phyloP scores from a whole-genome alignment of 2,113 vertebrate species.

The Pseudopipra pipra region DNA sequence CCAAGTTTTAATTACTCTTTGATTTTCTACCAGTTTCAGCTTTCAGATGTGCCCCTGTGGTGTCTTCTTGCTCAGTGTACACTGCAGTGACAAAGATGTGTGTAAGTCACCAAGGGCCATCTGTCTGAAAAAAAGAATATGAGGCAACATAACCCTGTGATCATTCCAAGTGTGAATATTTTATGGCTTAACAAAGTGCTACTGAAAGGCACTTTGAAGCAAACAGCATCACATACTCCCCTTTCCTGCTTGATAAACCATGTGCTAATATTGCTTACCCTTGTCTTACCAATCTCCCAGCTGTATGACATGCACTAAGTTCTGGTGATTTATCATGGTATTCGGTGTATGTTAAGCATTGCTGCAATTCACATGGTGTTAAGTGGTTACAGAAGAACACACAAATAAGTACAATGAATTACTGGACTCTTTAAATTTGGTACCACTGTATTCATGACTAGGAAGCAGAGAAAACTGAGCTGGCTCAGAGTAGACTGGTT shows the following conservation, averaged over 20 bases:
- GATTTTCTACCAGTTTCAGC: neutral
- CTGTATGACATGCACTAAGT: neutral
- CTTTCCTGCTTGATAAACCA: slow-evolving; percentile 6
- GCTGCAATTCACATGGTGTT: slow-evolving; percentile 23
- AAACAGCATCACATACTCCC: neutral
- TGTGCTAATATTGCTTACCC: slow-evolving; percentile 5
- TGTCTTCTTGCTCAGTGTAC: neutral
- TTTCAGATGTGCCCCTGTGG: neutral
- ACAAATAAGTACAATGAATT: slow-evolving; percentile 7
- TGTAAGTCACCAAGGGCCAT: neutral
- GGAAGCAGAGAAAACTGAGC: neutral
- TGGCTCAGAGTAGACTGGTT: neutral
- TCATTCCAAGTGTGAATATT: slow-evolving; percentile 43
- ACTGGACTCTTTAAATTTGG: neutral
- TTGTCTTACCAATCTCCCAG: slow-evolving; percentile 28
- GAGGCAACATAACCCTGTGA: neutral
- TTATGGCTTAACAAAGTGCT: slow-evolving; percentile 29
- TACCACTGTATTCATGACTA: neutral
- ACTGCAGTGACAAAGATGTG: neutral
- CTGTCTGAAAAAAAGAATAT: neutral
- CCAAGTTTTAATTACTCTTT: neutral
- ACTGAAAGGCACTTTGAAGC: slow-evolving; percentile 19
- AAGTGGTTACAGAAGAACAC: slow-evolving; percentile 29
- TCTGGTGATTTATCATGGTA: slow-evolving; percentile 42
- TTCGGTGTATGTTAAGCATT: neutral